Conservation (phyloP, 2,797 vertebrate genomes). For the Phylloscopus collybita region DNA sequence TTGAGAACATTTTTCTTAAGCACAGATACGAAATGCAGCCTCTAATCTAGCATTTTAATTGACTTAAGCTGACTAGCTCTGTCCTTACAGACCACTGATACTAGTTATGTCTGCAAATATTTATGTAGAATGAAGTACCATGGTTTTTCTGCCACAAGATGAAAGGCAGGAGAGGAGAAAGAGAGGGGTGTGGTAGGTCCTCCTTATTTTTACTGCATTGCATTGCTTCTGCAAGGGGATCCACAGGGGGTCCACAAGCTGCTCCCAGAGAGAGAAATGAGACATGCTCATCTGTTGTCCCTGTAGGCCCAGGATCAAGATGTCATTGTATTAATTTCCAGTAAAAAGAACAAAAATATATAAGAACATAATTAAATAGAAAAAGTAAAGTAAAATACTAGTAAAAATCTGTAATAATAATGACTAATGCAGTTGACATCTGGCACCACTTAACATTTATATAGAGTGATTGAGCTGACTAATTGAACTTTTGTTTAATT, state of each 20-base stretch:
- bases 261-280: neutral
- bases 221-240: neutral
- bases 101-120: neutral
- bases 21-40: neutral
- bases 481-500: constrained; percentile 44
- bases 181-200: neutral
- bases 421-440: constrained; percentile 36
- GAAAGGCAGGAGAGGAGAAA: neutral
- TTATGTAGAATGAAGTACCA: neutral
- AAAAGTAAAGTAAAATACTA: constrained; percentile 32
- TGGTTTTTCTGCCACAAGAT: neutral
- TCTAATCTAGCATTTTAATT: neutral
- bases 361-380: constrained; percentile 22
- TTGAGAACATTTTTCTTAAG: neutral
- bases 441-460: constrained; percentile 20
- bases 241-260: neutral
- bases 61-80: neutral
- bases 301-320: neutral
- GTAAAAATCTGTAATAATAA: neutral
- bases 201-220: neutral
- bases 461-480: neutral
- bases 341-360: neutral
- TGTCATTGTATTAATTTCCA: constrained; percentile 5
- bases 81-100: neutral
- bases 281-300: neutral